These are phyloP conservation scores for Adelognathus sp. DNA, from an alignment of 2,888 invertebrate species.

Conservation along the genomic window DNA sequence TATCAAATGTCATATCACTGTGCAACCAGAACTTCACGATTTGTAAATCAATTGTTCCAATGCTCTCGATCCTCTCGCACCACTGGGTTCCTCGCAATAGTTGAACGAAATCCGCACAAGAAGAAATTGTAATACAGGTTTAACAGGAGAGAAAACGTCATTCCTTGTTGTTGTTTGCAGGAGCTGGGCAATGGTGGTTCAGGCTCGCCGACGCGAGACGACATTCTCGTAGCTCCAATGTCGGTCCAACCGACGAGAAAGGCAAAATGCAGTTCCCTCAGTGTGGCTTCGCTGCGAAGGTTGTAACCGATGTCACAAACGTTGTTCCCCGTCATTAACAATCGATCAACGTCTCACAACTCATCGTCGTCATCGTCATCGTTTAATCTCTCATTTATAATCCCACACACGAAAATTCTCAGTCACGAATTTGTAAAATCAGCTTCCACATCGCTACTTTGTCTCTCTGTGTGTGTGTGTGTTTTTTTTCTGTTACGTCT, in stretches of 20 bases:
- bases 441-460: conserved; percentile 26
- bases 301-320: conserved; percentile 82
- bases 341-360: neutral
- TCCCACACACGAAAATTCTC: conserved; percentile 24
- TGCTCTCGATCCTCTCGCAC: too few relatives aligned
- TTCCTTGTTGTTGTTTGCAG: conserved; percentile 82
- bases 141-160: conserved; percentile 32
- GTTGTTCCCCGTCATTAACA: conserved; percentile 33
- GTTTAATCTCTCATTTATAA: conserved; percentile 1
- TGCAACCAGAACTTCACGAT: too few relatives aligned
- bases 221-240: conserved; percentile 88
- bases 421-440: conserved; percentile 45
- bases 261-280: conserved; percentile 86
- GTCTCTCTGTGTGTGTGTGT: neutral
- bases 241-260: conserved; percentile 93
- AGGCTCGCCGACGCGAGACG: conserved; percentile 83
- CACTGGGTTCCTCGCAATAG: neutral
- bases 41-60: too few relatives aligned
- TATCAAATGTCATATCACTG: too few relatives aligned
- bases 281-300: conserved; percentile 87
- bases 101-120: neutral
- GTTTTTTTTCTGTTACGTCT: neutral
- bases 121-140: neutral
- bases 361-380: conserved; percentile 10
- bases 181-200: conserved; percentile 86